Evolutionary conservation across 2,797 vertebrate genomes (phyloP), one percentile per base, ranked within the genome.

Genomic region (Gymnocypris eckloni): DNA sequence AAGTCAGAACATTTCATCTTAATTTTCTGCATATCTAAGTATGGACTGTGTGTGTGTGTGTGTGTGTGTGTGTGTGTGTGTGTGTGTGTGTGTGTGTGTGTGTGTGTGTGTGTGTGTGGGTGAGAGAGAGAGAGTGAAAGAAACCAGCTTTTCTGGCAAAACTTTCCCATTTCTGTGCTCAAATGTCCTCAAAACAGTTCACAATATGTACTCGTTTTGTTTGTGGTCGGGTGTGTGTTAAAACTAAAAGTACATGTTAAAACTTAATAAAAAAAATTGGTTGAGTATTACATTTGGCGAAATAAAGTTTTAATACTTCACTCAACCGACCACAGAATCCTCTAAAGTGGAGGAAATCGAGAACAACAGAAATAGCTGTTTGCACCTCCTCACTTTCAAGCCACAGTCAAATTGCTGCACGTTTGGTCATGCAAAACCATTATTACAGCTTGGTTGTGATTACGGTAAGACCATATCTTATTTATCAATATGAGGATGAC

Each of bases 341-440:
- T 90, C 64, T 43, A 81, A 84, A 88, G 43, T 80, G 56, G 56
- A 82, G 88, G 88, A 90, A 90, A 90, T 82, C 86, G 82, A 84
- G 80, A 89, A 86, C 85, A 86, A 86, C 86, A 79, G 59, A 73
- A 85, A 85, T 71, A 56, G 81, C 39, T 64, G 85, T 86, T 89
- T 86, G 69, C 70, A 87, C 85, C 84, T 81, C 80, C 85, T 84
- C 33, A 52, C 76, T 81, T 85, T 83, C 79, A 81, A 88, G 83
- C 71, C 77, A 85, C 64, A 54, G 33, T 69, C 50, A 72, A 72
- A 72, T 75, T 72, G 76, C 11, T 54, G 37, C 16, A 50, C 45
- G 15, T 56, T 85, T 64, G 72, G 64, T 77, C 76, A 50, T 73
- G 28, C 76, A 79, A 81, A n/a, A 54, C 13, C 77, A 80, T 83